phyloP scores from a whole-genome alignment of 2,888 invertebrate genomes.

The Rhyacophila evoluta region DNA sequence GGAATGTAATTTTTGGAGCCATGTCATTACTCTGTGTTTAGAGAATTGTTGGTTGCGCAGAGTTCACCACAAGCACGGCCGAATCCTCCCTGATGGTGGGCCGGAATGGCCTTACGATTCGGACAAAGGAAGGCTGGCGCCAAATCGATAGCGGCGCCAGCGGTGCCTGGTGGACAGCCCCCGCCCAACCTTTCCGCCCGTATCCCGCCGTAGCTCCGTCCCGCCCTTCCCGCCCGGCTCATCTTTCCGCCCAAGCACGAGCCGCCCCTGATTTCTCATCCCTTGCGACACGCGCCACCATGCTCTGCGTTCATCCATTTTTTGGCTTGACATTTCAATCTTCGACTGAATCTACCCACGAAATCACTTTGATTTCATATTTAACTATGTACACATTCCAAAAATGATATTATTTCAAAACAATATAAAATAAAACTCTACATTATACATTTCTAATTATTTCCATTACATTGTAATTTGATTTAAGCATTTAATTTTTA shows the following conservation, averaged over 20 bases:
- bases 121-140: conserved; percentile 51
- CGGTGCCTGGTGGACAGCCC: conserved; percentile 27
- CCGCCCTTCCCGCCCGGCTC: conserved; percentile 23
- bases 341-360: too few relatives aligned
- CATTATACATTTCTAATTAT: too few relatives aligned
- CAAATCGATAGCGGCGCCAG: conserved; percentile 47
- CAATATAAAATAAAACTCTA: too few relatives aligned
- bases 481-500: too few relatives aligned
- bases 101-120: conserved; percentile 13
- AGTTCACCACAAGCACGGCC: neutral
- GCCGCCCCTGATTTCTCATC: conserved; percentile 12
- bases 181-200: conserved; percentile 25
- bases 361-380: too few relatives aligned
- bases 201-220: conserved; percentile 20
- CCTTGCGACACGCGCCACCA: neutral
- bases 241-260: conserved; percentile 17
- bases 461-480: too few relatives aligned
- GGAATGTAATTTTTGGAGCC: too few relatives aligned
- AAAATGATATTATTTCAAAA: too few relatives aligned
- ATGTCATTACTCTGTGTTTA: too few relatives aligned
- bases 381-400: too few relatives aligned
- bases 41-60: neutral
- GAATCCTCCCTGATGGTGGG: conserved; percentile 1
- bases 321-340: conserved; percentile 20
- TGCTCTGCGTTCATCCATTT: neutral